Percentiles rank a stretch among this genome's conserved stretches.
Evolutionary conservation across 2,113 vertebrate genomes (phyloP).

Genomic region (Poeciliopsis prolifica): DNA sequence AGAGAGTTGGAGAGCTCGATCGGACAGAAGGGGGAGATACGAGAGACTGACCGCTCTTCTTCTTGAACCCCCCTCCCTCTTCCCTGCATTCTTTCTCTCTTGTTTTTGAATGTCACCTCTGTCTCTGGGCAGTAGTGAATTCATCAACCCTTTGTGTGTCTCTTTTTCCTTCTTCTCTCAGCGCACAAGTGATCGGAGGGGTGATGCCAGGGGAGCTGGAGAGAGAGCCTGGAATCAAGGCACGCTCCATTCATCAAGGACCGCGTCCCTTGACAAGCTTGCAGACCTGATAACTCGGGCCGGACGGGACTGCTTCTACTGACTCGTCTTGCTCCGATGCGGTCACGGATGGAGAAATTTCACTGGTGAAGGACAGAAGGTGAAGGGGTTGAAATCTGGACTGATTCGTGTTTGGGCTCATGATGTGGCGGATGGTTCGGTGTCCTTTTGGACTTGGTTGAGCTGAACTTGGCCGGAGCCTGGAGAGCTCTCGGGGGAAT

Average conservation of each 20-base stretch:
- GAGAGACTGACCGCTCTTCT: conserved; percentile 55
- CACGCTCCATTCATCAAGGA: conserved; percentile 32
- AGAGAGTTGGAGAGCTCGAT: conserved; percentile 66
- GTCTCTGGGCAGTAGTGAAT: conserved; percentile 70
- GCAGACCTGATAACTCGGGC: conserved; percentile 66
- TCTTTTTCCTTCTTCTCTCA: conserved; percentile 39
- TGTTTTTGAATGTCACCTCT: conserved; percentile 82
- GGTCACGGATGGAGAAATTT: conserved; percentile 45
- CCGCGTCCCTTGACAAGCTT: conserved; percentile 35
- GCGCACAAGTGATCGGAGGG: conserved; percentile 57
- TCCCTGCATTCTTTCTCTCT: conserved; percentile 32
- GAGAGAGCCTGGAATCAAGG: conserved; percentile 49
- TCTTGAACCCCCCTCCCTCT: conserved; percentile 46
- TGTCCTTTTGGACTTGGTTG: conserved; percentile 12
- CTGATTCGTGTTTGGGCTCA: conserved; percentile 19
- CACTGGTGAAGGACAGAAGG: conserved; percentile 34
- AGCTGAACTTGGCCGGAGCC: conserved; percentile 53
- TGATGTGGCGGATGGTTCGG: conserved; percentile 2
- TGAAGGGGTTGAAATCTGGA: conserved; percentile 11
- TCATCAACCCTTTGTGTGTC: conserved; percentile 59
- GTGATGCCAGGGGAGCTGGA: conserved; percentile 66
- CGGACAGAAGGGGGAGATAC: conserved; percentile 35
- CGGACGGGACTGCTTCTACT: conserved; percentile 48
- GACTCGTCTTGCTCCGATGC: conserved; percentile 30
- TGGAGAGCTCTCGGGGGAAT: conserved; percentile 6